Conservation (phyloP, 2,797 vertebrate species). For the Gila robusta region DNA sequence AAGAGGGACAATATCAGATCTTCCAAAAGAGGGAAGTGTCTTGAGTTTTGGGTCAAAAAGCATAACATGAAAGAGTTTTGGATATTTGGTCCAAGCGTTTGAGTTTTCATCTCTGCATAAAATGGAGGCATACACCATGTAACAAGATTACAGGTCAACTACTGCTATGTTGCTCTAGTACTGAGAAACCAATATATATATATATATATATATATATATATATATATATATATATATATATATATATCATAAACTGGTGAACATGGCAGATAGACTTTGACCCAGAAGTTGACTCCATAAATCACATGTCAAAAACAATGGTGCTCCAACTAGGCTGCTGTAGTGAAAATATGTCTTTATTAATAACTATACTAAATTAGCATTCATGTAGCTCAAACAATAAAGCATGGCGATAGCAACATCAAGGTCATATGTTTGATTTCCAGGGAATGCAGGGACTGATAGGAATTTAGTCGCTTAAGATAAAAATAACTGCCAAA, state of each 20-base stretch:
- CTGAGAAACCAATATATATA: neutral
- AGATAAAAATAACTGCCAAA: neutral
- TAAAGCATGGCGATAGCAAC: neutral
- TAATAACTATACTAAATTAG: neutral
- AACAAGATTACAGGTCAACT: neutral
- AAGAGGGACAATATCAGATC: conserved; percentile 34
- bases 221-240: too few species aligned
- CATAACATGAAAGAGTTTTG: neutral
- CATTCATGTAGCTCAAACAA: neutral
- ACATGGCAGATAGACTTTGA: neutral
- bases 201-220: too few species aligned
- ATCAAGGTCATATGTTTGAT: conserved; percentile 1
- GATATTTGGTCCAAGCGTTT: neutral
- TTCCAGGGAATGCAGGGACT: neutral
- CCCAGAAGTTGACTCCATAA: neutral
- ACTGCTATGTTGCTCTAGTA: neutral
- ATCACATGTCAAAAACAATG: conserved; percentile 19
- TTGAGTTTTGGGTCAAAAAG: neutral
- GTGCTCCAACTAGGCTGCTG: neutral
- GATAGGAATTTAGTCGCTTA: neutral
- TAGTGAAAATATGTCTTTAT: neutral
- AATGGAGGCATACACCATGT: neutral
- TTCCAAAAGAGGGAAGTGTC: neutral
- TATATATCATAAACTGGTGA: neutral
- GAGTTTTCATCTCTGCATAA: neutral